These are phyloP conservation scores for Podabrus alpinus DNA, from an alignment of 2,888 invertebrate species.

Conservation along the genomic window DNA sequence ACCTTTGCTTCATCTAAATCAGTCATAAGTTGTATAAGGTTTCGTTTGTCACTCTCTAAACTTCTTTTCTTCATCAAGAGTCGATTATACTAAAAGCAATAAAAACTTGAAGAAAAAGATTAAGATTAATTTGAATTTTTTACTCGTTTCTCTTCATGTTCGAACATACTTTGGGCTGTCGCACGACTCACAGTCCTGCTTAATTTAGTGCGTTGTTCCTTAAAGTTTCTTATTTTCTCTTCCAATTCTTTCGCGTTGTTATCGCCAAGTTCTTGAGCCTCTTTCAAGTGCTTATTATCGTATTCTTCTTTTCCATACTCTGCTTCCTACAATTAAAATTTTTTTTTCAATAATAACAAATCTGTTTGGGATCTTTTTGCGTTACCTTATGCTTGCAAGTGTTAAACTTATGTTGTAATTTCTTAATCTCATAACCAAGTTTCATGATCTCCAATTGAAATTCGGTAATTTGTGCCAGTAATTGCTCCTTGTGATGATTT, in stretches of 20 bases:
- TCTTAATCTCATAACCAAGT: constrained; percentile 66
- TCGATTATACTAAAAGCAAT: constrained; percentile 62
- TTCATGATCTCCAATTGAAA: constrained; percentile 70
- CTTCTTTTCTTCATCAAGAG: constrained; percentile 67
- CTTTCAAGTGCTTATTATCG: constrained; percentile 41
- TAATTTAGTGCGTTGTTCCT: constrained; percentile 68
- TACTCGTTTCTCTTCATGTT: constrained; percentile 84
- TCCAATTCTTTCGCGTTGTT: constrained; percentile 57
- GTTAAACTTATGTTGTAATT: constrained; percentile 63
- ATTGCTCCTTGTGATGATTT: constrained; percentile 66
- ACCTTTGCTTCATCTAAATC: constrained; percentile 92
- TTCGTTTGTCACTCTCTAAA: constrained; percentile 74
- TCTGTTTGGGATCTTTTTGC: neutral
- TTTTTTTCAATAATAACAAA: neutral
- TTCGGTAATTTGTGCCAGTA: constrained; percentile 64
- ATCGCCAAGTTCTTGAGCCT: constrained; percentile 43
- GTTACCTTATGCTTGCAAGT: constrained; percentile 42
- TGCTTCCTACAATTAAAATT: constrained; percentile 40
- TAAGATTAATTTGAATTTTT: constrained; percentile 22
- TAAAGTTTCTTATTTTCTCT: constrained; percentile 59
- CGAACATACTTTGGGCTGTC: constrained; percentile 83
- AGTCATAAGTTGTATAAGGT: constrained; percentile 77
- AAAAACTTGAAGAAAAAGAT: neutral
- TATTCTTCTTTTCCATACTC: constrained; percentile 43
- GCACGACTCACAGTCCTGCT: constrained; percentile 76